Evolutionary conservation across 2,113 vertebrate genomes (phyloP), one percentile per base, ranked within the genome.

Genomic region (Sylvia atricapilla): DNA sequence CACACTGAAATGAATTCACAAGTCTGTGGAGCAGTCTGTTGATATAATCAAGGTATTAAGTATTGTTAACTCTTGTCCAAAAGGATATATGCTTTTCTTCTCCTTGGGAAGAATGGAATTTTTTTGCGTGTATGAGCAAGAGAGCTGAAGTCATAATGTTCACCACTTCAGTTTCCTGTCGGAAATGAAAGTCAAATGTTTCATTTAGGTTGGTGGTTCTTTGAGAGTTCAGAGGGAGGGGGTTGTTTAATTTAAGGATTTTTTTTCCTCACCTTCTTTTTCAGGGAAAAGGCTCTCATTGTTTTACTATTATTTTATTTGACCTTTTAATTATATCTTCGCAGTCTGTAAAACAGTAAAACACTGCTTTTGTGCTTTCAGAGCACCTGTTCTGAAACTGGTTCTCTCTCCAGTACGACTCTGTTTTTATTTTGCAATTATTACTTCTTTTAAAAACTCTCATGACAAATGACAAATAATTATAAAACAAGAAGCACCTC

Each of bases 131-230:
- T 92, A 19, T 52, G 53, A 84, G 76, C 73, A 82, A 70, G 52
- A 84, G 50, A 70, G 31, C 83, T 73, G 62, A 87, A 96, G 90
- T 93, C 86, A 82, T 64, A 78, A 84, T 7, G 24, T 93, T 95
- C 86, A 63, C 95, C 0, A 0, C 69, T 95, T 93, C 73, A 84
- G 69, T 92, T 96, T 95, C 95, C 91, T 87, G 46, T 83, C 4
- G 50, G 95, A 95, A 96, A 94, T 92, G 79, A 84, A 95, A 94
- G 91, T 93, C 89, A 92, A 84, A 81, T 92, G 64, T 89, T 96
- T 94, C 89, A 84, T 67, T 94, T 77, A 80, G 53, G 8, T 63
- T 93, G 64, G 13, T 7, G 7, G 47, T 86, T 95, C 94, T 94
- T 90, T 92, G 94, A 87, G 86, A 93, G 91, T 84, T 94, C 47